Conservation (phyloP, 1,140 invertebrate species). For the Ceratitis capitata region DNA sequence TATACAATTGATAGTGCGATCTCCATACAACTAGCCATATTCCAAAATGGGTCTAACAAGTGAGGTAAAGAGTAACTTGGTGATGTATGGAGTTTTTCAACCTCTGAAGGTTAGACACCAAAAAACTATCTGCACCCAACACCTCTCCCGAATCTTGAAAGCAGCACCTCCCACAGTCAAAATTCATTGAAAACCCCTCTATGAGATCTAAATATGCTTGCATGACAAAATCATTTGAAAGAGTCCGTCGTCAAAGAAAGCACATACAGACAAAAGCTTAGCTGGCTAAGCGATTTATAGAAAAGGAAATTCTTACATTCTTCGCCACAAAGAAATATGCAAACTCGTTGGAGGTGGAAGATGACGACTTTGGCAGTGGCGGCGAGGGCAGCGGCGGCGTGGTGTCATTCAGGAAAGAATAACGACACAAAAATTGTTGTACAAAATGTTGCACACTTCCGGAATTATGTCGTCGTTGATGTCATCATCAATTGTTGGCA, state of each 20-base stretch:
- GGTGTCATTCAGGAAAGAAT: slow-evolving; percentile 9
- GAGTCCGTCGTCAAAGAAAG: neutral
- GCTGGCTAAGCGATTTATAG: slow-evolving; percentile 8
- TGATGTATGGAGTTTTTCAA: too few relatives aligned
- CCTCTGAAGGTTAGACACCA: too few relatives aligned
- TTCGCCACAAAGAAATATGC: neutral
- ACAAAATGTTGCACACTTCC: slow-evolving; percentile 38
- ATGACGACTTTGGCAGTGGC: neutral
- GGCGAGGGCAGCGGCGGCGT: neutral
- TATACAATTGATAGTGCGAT: too few relatives aligned
- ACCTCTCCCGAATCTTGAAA: too few relatives aligned
- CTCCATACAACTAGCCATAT: too few relatives aligned
- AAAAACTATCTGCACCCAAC: too few relatives aligned
- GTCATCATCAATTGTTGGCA: slow-evolving; percentile 42
- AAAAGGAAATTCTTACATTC: neutral
- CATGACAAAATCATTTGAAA: neutral
- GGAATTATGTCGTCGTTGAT: slow-evolving; percentile 40
- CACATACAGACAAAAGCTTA: neutral
- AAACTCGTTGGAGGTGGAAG: neutral
- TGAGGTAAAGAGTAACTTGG: too few relatives aligned
- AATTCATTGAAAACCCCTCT: too few relatives aligned
- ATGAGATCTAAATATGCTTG: neutral
- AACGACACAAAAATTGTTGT: slow-evolving; percentile 31
- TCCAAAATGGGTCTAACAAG: too few relatives aligned
- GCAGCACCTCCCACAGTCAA: neutral